Percentiles rank a stretch among this genome's conserved stretches.
Conservation (phyloP, 2,888 invertebrate genomes). For the Harmothoe impar region DNA sequence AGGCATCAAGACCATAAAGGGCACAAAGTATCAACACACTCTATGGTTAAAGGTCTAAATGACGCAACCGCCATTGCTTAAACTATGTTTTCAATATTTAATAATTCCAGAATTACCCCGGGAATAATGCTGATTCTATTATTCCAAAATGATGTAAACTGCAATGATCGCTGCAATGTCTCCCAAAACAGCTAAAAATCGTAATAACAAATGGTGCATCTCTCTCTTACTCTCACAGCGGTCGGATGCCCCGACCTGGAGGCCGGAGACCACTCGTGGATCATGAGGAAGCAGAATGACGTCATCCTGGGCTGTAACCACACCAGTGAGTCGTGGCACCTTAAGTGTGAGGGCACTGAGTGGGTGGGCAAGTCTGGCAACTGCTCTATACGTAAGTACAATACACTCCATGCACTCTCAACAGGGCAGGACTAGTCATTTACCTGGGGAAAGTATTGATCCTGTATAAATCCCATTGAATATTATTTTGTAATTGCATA, state of each 20-base stretch:
- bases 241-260: constrained; percentile 67
- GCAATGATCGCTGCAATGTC: too few species aligned
- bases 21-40: too few species aligned
- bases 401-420: too few species aligned
- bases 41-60: too few species aligned
- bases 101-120: too few species aligned
- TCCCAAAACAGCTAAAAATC: neutral
- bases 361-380: constrained; percentile 67
- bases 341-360: constrained; percentile 65
- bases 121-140: too few species aligned
- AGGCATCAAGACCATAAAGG: too few species aligned
- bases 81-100: too few species aligned
- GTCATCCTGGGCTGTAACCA: constrained; percentile 66
- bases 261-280: constrained; percentile 63
- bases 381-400: constrained; percentile 64
- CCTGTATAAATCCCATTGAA: neutral
- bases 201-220: neutral
- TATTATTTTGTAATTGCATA: neutral
- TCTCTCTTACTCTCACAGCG: constrained; percentile 40
- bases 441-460: neutral
- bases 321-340: constrained; percentile 65
- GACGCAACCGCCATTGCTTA: too few species aligned
- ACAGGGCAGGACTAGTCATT: neutral
- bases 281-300: constrained; percentile 61
- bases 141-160: too few species aligned